Evolutionary conservation across 2,888 invertebrate genomes (phyloP), one percentile per base, ranked within the genome.

Genomic region (Agriotes lineatus): DNA sequence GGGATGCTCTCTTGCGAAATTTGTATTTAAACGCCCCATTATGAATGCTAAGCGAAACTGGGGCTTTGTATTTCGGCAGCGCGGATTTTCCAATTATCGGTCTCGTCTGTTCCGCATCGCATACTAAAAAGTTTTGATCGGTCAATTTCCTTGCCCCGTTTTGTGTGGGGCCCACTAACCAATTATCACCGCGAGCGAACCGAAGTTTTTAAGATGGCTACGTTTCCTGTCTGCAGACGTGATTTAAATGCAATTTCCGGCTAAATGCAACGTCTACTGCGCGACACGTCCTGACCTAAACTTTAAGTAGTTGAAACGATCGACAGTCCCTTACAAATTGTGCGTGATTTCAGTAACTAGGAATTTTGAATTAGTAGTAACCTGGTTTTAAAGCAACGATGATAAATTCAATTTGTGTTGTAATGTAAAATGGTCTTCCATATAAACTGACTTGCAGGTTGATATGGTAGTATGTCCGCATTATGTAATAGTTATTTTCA

Each of bases 231-330:
- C 64, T 66, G 67, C 70, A 71, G 67, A 78, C 79, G 79, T 78
- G 79, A 76, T 75, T 72, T 72, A 76, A 75, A 78, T 78, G 74
- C 73, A 75, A 78, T 79, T 78, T 79, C 79, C 79, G 74, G 77
- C 74, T 65, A 30, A 37, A 35, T 22, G 57, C 48, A 42, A 44
- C 20, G 20, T 48, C 37, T 64, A 37, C 16, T 50, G 18, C n/a
- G n/a, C n/a, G n/a, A n/a, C n/a, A n/a, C n/a, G n/a, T n/a, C n/a
- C n/a, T n/a, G n/a, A n/a, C n/a, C n/a, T n/a, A n/a, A n/a, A n/a
- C n/a, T n/a, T n/a, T n/a, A n/a, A n/a, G n/a, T n/a, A n/a, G n/a
- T n/a, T n/a, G n/a, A n/a, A n/a, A n/a, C n/a, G n/a, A n/a, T n/a
- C n/a, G n/a, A n/a, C n/a, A n/a, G n/a, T n/a, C n/a, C n/a, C n/a